Conservation (phyloP, 2,888 invertebrate species). For the Xestia c-nigrum region DNA sequence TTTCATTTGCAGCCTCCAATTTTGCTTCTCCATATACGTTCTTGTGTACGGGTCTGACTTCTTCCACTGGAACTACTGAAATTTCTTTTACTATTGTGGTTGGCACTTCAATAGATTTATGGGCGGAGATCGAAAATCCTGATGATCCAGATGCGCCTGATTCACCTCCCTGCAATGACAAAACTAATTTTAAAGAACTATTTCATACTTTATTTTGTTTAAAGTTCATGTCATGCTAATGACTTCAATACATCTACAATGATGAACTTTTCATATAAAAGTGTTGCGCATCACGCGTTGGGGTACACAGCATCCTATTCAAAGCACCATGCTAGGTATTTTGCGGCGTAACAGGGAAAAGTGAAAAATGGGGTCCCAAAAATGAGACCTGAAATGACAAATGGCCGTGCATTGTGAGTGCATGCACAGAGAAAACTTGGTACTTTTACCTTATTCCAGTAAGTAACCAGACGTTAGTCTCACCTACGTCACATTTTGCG, state of each 20-base stretch:
- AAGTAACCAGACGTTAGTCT: conserved; percentile 63
- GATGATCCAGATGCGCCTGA: conserved; percentile 73
- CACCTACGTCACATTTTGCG: conserved; percentile 43
- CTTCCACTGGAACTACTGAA: conserved; percentile 65
- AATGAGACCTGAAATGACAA: conserved; percentile 58
- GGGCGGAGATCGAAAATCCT: conserved; percentile 76
- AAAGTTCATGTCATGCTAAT: conserved; percentile 30
- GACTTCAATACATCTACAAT: conserved; percentile 14
- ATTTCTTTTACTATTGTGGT: conserved; percentile 71
- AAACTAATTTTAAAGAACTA: background rate
- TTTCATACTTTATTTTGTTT: background rate
- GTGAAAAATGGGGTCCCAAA: conserved; percentile 63
- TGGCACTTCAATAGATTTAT: conserved; percentile 73
- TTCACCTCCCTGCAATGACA: conserved; percentile 78
- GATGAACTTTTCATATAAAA: conserved; percentile 42
- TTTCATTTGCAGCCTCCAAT: conserved; percentile 77
- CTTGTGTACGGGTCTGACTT: conserved; percentile 65
- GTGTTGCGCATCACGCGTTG: conserved; percentile 20
- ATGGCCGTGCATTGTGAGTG: conserved; percentile 69
- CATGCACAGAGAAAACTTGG: conserved; percentile 69
- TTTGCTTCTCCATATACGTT: conserved; percentile 76
- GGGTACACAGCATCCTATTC: conserved; percentile 15
- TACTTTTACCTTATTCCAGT: conserved; percentile 73
- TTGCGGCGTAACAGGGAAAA: conserved; percentile 45
- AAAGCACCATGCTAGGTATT: conserved; percentile 55